These are phyloP conservation scores for Unio delphinus DNA, from an alignment of 2,888 invertebrate genomes.

Conservation along the genomic window DNA sequence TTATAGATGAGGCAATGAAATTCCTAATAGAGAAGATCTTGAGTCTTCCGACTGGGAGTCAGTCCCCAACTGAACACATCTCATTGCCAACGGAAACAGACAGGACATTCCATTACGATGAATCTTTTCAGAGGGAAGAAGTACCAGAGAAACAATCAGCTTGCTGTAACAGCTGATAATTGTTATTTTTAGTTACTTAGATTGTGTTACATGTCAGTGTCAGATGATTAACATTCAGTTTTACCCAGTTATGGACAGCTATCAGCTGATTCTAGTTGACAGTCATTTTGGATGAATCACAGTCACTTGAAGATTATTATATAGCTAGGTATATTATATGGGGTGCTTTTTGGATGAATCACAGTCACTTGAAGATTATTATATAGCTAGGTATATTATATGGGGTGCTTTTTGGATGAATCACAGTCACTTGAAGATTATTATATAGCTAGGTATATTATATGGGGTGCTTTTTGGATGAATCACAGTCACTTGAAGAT, in stretches of 20 bases:
- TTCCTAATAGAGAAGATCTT: conserved; percentile 53
- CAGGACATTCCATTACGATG: conserved; percentile 21
- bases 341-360: too few relatives aligned
- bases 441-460: too few relatives aligned
- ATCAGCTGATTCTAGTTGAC: background rate
- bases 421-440: too few relatives aligned
- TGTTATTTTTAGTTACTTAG: background rate
- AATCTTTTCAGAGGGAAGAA: conserved; percentile 35
- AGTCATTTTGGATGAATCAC: too few relatives aligned
- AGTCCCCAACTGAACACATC: conserved; percentile 43
- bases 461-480: too few relatives aligned
- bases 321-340: too few relatives aligned
- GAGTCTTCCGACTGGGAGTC: conserved; percentile 49
- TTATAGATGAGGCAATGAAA: conserved; percentile 57
- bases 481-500: too few relatives aligned
- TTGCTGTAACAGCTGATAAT: conserved; percentile 9
- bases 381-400: too few relatives aligned
- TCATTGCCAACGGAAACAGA: conserved; percentile 16
- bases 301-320: too few relatives aligned
- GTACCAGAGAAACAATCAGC: conserved; percentile 11
- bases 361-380: too few relatives aligned
- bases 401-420: too few relatives aligned
- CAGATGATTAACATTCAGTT: background rate
- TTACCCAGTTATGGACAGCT: background rate
- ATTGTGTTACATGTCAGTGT: conserved; percentile 2